phyloP scores from a whole-genome alignment of 2,888 invertebrate genomes.

The Drosophila rellima region DNA sequence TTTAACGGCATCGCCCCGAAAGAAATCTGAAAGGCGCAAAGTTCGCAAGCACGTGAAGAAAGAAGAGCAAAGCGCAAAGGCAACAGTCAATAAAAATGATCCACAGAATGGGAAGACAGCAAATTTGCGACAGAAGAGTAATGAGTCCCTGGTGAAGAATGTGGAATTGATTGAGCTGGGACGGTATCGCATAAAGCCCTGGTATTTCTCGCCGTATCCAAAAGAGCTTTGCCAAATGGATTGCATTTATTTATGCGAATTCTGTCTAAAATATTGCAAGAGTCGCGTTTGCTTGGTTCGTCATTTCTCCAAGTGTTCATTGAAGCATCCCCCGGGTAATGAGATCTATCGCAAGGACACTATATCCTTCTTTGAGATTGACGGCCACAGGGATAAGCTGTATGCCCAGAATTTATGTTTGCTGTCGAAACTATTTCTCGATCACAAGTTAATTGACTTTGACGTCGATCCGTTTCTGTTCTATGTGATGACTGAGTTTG shows the following conservation, averaged over 20 bases:
- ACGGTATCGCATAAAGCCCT: conserved; percentile 96
- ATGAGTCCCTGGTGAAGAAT: conserved; percentile 99
- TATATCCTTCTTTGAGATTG: conserved; percentile 99
- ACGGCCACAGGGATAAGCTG: conserved; percentile 97
- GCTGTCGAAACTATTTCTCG: conserved; percentile 97
- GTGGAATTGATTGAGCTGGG: conserved; percentile 99
- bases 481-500: conserved; percentile 93
- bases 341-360: conserved; percentile 98
- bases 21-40: background rate
- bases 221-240: conserved; percentile 94
- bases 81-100: background rate
- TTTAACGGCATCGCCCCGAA: background rate
- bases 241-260: conserved; percentile 99
- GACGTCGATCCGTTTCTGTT: conserved; percentile 99
- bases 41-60: conserved; percentile 88
- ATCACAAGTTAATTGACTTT: conserved; percentile 99
- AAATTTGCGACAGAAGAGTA: conserved; percentile 86
- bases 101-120: background rate
- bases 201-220: conserved; percentile 99
- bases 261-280: conserved; percentile 98
- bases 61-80: conserved; percentile 51
- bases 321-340: conserved; percentile 95
- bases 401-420: conserved; percentile 98
- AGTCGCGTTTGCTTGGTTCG: conserved; percentile 97
- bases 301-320: conserved; percentile 95